Evolutionary conservation across 2,888 invertebrate species (phyloP).

Genomic region (Xylophagus ater): DNA sequence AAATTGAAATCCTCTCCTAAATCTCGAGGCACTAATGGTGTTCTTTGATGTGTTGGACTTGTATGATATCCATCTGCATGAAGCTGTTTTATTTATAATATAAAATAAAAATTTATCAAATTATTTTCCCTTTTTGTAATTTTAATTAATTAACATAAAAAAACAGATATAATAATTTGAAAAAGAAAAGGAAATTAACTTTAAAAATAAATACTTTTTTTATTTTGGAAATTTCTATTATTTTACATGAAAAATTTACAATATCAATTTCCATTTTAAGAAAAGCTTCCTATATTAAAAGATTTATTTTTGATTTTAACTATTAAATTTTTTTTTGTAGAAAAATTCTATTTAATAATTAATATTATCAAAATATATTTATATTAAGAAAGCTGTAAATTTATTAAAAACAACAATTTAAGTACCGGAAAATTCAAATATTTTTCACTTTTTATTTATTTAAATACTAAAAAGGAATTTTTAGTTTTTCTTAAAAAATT

Average conservation of each 20-base stretch:
- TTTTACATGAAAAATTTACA: not conserved
- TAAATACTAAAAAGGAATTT: not conserved
- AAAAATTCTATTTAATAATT: constrained; percentile 4
- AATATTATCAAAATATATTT: constrained; percentile 5
- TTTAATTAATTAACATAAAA: too few relatives aligned
- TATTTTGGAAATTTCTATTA: too few relatives aligned
- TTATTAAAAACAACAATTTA: too few relatives aligned
- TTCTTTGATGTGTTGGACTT: constrained; percentile 63
- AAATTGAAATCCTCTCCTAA: constrained; percentile 57
- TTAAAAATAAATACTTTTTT: not conserved
- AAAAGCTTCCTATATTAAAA: constrained; percentile 6
- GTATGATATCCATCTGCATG: constrained; percentile 84
- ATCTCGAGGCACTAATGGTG: constrained; percentile 66
- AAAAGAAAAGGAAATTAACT: not conserved
- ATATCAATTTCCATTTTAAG: not conserved
- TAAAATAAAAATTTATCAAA: constrained; percentile 3
- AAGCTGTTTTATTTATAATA: constrained; percentile 43
- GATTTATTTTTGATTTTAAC: constrained; percentile 3
- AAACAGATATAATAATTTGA: too few relatives aligned
- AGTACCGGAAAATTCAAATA: too few relatives aligned
- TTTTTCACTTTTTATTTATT: too few relatives aligned
- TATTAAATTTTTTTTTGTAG: constrained; percentile 8
- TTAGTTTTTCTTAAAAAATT: not conserved
- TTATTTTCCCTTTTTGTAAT: not conserved
- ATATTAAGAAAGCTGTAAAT: too few relatives aligned